phyloP scores from a whole-genome alignment of 2,888 invertebrate genomes.

The Volucella bombylans region DNA sequence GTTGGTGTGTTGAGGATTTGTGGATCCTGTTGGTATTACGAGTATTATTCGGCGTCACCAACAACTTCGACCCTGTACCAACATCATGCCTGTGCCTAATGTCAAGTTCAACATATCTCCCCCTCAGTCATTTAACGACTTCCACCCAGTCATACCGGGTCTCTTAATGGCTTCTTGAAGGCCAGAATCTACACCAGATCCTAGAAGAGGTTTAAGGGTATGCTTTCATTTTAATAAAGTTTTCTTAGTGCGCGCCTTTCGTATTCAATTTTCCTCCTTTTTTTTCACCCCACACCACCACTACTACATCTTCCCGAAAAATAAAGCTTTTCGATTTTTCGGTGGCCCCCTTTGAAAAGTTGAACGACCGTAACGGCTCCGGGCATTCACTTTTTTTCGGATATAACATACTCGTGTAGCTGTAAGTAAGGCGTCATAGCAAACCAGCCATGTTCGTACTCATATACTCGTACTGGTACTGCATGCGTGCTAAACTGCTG shows the following conservation, averaged over 20 bases:
- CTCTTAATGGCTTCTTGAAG: constrained; percentile 42
- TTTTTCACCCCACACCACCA: background rate
- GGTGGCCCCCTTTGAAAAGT: constrained; percentile 33
- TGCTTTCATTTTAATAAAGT: constrained; percentile 38
- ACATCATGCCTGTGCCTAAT: constrained; percentile 55
- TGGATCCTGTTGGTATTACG: constrained; percentile 48
- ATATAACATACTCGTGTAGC: background rate
- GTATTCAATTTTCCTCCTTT: constrained; percentile 30
- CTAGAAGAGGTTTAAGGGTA: constrained; percentile 22
- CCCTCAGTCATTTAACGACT: no score
- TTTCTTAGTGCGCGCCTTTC: constrained; percentile 42
- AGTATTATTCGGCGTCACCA: constrained; percentile 19
- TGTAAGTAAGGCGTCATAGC: constrained; percentile 20
- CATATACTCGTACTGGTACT: constrained; percentile 16
- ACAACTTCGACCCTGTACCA: constrained; percentile 47
- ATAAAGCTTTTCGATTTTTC: constrained; percentile 52
- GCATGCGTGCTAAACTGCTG: constrained; percentile 55
- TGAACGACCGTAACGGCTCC: constrained; percentile 62
- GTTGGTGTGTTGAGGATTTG: constrained; percentile 36
- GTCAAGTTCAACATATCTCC: constrained; percentile 65
- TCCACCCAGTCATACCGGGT: background rate
- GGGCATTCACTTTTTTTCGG: constrained; percentile 63
- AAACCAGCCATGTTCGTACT: background rate
- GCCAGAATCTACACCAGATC: constrained; percentile 4
- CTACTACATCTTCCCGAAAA: constrained; percentile 9